phyloP scores from a whole-genome alignment of 1,140 invertebrate genomes.

The Sarcophaga bullata region DNA sequence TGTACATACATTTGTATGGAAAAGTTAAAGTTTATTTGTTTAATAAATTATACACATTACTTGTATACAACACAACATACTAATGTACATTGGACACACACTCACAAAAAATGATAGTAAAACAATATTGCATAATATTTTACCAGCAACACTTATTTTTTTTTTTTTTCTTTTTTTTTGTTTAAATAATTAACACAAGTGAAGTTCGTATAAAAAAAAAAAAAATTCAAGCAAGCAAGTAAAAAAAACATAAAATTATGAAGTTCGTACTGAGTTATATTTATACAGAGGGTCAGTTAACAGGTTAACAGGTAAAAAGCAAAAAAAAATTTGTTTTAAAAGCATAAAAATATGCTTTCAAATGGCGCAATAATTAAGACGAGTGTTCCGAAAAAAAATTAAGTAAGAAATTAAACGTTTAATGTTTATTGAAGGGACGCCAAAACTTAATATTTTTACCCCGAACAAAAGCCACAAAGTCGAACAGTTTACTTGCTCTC shows the following conservation, averaged over 20 bases:
- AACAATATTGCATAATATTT: background rate
- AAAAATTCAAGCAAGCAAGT: background rate
- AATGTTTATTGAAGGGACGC: too few species aligned
- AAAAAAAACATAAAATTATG: too few species aligned
- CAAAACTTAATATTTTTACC: too few species aligned
- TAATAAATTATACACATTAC: constrained; percentile 11
- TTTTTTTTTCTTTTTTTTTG: too few species aligned
- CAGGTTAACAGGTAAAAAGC: background rate
- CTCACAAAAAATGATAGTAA: background rate
- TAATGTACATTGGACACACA: background rate
- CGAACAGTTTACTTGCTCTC: too few species aligned
- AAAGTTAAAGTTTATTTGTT: constrained; percentile 16
- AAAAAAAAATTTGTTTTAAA: too few species aligned
- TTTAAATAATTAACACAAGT: constrained; percentile 2
- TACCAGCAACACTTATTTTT: background rate
- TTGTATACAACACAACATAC: background rate
- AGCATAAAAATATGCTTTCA: too few species aligned
- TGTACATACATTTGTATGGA: background rate
- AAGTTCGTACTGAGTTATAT: constrained; percentile 1
- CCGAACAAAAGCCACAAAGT: too few species aligned
- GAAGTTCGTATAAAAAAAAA: too few species aligned
- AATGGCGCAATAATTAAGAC: too few species aligned
- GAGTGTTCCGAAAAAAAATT: too few species aligned
- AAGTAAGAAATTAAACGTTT: too few species aligned
- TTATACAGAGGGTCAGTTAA: constrained; percentile 12